A percentile compares a stretch with the other conserved stretches of the same genome.
Evolutionary conservation across 2,888 invertebrate species (phyloP).

Genomic region (Drosophila mayaguana): DNA sequence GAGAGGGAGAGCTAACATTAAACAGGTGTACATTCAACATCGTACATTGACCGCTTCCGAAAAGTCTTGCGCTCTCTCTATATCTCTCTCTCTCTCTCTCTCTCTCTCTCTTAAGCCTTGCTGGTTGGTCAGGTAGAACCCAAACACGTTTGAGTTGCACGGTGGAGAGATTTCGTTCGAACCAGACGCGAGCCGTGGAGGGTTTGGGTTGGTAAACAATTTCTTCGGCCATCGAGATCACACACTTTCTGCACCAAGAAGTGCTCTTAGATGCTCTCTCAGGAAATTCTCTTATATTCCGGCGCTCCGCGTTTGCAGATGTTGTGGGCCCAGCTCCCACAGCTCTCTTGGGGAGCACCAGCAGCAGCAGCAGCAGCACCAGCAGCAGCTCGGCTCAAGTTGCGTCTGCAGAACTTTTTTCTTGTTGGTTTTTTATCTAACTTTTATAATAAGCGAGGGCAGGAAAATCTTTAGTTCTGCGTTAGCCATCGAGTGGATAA

Average conservation of each 20-base stretch:
- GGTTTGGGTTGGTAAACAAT: conserved; percentile 46
- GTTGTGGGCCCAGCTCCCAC: too few species aligned
- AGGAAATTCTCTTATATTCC: conserved; percentile 19
- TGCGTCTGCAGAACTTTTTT: conserved; percentile 70
- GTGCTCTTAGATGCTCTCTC: conserved; percentile 35
- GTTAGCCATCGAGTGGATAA: conserved; percentile 67
- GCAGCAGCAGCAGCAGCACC: not conserved
- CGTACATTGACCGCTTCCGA: conserved; percentile 67
- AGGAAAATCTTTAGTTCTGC: conserved; percentile 71
- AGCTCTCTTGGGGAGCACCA: conserved; percentile 6
- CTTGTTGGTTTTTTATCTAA: conserved; percentile 48
- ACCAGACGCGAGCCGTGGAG: conserved; percentile 5
- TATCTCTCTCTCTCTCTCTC: too few species aligned
- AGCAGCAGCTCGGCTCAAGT: conserved; percentile 30
- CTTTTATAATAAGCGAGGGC: conserved; percentile 72
- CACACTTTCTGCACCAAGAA: conserved; percentile 30
- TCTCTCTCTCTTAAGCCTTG: conserved; percentile 26
- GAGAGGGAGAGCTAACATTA: conserved; percentile 22
- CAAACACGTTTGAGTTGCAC: conserved; percentile 65
- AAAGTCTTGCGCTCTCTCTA: conserved; percentile 13
- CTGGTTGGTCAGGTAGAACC: conserved; percentile 20
- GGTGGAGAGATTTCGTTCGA: conserved; percentile 53
- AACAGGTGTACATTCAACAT: conserved; percentile 67
- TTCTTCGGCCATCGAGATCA: conserved; percentile 53
- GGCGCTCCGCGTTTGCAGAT: conserved; percentile 2